Evolutionary conservation across 2,113 vertebrate genomes (phyloP), one percentile per base, ranked within the genome.

Genomic region (Prunella himalayana): DNA sequence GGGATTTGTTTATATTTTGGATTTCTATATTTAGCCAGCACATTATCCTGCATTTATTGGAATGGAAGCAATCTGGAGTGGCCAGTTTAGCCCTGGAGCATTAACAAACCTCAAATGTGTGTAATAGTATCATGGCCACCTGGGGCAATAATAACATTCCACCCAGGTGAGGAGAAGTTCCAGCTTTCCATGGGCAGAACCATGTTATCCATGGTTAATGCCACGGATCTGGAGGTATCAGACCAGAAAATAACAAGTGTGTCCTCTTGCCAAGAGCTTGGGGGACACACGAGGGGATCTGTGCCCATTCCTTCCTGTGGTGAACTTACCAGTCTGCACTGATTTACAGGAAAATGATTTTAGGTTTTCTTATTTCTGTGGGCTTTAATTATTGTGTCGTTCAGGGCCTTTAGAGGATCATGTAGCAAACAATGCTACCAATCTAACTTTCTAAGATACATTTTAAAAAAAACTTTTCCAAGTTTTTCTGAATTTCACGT

Each of bases 191-290:
- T 0, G 1, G 80, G 51, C 35, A 65, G 30, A 73, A 33, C 59
- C 8, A 0, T 33, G 37, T 76, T 65, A 82, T 77, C 79, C 59
- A 8, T 6, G 22, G 76, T 47, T 75, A 81, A 53, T 83, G 56
- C 51, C 77, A 63, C 51, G 31, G 37, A 41, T 39, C 33, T 84
- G 91, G 88, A 89, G 39, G 41, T 60, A 88, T 41, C 76, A 82
- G 83, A 93, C 82, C 76, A 68, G 92, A 84, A 96, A 93, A 94
- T 59, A 75, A 47, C 56, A 57, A 88, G 24, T 9, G 56, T 70
- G 50, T 86, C 31, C 31, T 77, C 50, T 73, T 92, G 77, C 91
- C 86, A 92, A 30, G 81, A 70, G 33, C 69, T 10, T 3, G 1
- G 54, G 68, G 45, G 17, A 25, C 54, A 44, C 69, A 7, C 0